phyloP scores from a whole-genome alignment of 2,113 vertebrate genomes.

The Aspidoscelis tigris region DNA sequence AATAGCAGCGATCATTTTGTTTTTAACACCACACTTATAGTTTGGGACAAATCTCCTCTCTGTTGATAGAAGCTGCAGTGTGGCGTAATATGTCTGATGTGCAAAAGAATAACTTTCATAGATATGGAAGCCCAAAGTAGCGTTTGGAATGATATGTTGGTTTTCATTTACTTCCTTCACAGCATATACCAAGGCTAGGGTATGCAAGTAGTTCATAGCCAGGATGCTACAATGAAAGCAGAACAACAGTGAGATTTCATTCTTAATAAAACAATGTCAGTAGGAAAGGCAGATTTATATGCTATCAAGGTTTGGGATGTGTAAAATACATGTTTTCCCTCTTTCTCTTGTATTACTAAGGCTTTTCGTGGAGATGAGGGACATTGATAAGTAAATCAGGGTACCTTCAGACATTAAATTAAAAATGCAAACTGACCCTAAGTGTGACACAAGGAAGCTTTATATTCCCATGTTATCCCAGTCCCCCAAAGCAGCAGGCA shows the following conservation, averaged over 20 bases:
- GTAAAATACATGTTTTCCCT: not conserved
- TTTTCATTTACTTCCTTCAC: not conserved
- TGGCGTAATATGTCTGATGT: not conserved
- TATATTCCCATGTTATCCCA: no score
- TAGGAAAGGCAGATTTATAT: not conserved
- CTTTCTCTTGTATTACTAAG: no score
- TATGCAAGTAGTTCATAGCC: not conserved
- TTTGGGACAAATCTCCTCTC: constrained; percentile 2
- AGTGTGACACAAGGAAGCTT: no score
- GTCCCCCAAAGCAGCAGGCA: no score
- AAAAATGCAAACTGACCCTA: no score
- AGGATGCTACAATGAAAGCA: not conserved
- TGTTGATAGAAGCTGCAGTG: constrained; percentile 4
- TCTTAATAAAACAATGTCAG: not conserved
- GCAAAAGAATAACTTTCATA: not conserved
- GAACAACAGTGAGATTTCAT: not conserved
- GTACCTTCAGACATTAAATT: not conserved
- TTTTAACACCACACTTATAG: not conserved
- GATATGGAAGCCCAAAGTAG: constrained; percentile 1
- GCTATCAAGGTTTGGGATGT: not conserved
- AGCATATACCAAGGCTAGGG: constrained; percentile 4
- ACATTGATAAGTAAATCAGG: no score
- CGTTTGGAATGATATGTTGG: not conserved
- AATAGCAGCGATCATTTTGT: not conserved
- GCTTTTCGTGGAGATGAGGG: not conserved